These are phyloP conservation scores for Cryptophagus acutangulus DNA, from an alignment of 2,888 invertebrate species.

Conservation along the genomic window DNA sequence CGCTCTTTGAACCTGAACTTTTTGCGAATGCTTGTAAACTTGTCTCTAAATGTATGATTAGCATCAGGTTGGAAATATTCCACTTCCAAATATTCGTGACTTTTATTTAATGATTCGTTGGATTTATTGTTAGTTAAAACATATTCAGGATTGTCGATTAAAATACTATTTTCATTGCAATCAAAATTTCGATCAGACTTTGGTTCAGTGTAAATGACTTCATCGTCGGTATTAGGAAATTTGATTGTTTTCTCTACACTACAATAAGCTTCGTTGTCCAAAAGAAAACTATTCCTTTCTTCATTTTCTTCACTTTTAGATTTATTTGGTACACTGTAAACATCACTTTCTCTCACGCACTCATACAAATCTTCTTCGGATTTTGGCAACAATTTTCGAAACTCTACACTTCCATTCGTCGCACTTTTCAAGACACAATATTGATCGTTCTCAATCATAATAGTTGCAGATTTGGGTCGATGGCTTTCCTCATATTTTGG, in stretches of 20 bases:
- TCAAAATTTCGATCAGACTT: conserved; percentile 15
- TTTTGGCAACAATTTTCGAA: not conserved
- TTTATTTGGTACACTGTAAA: conserved; percentile 18
- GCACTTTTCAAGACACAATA: conserved; percentile 2
- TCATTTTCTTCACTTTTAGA: conserved; percentile 3
- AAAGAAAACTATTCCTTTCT: conserved; percentile 14
- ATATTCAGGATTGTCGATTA: conserved; percentile 20
- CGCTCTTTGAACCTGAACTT: conserved; percentile 6
- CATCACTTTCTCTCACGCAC: conserved; percentile 11
- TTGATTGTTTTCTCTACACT: conserved; percentile 16
- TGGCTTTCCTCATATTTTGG: not conserved
- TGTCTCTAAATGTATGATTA: conserved; percentile 11
- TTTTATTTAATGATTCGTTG: conserved; percentile 1
- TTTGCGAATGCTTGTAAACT: not conserved
- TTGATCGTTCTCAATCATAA: not conserved
- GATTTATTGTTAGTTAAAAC: no score
- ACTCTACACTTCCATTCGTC: conserved; percentile 3
- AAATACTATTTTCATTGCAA: conserved; percentile 26
- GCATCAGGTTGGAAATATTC: conserved; percentile 9
- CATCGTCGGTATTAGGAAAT: conserved; percentile 9
- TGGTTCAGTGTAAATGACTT: conserved; percentile 19
- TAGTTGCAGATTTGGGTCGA: conserved; percentile 4
- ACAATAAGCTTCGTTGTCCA: conserved; percentile 31
- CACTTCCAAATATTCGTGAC: conserved; percentile 23
- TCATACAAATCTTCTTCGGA: conserved; percentile 24